Evolutionary conservation across 2,888 invertebrate genomes (phyloP).

Genomic region (Eilema caniola): DNA sequence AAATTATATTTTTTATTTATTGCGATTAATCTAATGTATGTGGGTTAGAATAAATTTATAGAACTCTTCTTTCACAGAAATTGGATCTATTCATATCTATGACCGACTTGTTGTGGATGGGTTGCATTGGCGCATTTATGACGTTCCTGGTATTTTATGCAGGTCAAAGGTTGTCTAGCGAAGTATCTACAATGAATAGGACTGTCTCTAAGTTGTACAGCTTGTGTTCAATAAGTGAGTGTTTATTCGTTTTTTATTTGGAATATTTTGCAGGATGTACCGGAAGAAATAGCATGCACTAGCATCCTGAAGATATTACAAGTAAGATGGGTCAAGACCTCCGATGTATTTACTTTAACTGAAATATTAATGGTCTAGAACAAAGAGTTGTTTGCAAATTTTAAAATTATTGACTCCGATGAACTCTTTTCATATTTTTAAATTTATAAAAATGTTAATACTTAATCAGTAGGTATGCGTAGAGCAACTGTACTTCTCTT

Average conservation of each 20-base stretch:
- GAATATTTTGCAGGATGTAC: background rate
- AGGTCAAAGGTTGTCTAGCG: constrained; percentile 8
- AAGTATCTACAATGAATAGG: constrained; percentile 4
- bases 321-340: background rate
- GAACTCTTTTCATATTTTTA: too few relatives aligned
- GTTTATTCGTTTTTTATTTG: too few relatives aligned
- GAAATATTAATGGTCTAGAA: too few relatives aligned
- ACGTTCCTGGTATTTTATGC: background rate
- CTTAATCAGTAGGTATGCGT: background rate
- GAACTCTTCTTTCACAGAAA: background rate
- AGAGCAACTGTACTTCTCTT: too few relatives aligned
- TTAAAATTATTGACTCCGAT: too few relatives aligned
- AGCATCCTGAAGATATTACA: background rate
- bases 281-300: too few relatives aligned
- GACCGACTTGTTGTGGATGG: background rate
- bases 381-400: too few relatives aligned
- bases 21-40: too few relatives aligned
- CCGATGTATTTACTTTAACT: too few relatives aligned
- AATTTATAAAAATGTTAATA: too few relatives aligned
- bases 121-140: background rate
- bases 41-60: background rate
- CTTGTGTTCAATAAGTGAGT: constrained; percentile 11
- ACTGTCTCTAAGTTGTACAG: constrained; percentile 7
- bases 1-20: too few relatives aligned
- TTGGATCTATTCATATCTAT: background rate